phyloP scores from a whole-genome alignment of 2,797 vertebrate species.

The Natrix natrix region DNA sequence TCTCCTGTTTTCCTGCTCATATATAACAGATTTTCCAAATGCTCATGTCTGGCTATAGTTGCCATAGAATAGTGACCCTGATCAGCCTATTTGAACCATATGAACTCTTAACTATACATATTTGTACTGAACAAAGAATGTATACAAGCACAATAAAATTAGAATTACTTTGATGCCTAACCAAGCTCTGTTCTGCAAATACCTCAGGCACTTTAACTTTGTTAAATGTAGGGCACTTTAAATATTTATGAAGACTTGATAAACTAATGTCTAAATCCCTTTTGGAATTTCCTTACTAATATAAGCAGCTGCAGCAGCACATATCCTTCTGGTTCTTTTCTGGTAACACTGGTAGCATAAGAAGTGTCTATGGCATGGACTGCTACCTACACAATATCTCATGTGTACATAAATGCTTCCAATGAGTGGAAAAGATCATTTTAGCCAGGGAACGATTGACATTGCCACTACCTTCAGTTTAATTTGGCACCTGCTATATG shows the following conservation, averaged over 20 bases:
- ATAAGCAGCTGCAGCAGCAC: background rate
- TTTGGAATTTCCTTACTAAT: background rate
- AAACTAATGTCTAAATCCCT: slow-evolving; percentile 48
- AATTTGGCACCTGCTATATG: background rate
- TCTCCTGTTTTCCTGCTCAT: background rate
- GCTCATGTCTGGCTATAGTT: background rate
- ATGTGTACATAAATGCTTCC: background rate
- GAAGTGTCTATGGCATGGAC: background rate
- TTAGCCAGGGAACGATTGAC: background rate
- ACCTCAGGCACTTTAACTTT: slow-evolving; percentile 54
- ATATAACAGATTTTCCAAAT: background rate
- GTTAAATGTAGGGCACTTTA: slow-evolving; percentile 56
- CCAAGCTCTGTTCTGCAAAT: slow-evolving; percentile 50
- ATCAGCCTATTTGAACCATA: background rate
- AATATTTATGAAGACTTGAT: slow-evolving; percentile 57
- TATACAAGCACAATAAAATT: slow-evolving; percentile 40
- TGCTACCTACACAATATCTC: background rate
- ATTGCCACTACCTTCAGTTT: background rate
- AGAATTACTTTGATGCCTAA: slow-evolving; percentile 49
- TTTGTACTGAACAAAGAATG: slow-evolving; percentile 36
- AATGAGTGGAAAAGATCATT: background rate
- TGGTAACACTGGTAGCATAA: background rate
- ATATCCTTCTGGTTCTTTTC: background rate
- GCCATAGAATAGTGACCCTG: background rate
- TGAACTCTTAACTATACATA: slow-evolving; percentile 42